Evolutionary conservation across 2,797 vertebrate species (phyloP), one percentile per base, ranked within the genome.

Genomic region (Momotus momota): DNA sequence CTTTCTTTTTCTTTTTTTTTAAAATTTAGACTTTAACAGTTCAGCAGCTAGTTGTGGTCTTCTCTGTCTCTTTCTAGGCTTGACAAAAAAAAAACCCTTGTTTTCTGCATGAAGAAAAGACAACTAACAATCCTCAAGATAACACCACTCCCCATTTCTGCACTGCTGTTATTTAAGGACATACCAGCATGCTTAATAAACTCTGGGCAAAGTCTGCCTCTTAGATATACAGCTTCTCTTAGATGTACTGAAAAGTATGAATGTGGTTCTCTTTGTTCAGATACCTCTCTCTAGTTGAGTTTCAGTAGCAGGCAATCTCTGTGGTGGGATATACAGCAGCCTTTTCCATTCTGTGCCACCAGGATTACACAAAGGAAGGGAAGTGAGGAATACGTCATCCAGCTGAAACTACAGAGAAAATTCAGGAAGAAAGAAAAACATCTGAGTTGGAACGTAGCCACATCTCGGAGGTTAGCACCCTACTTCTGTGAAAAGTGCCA

Each of bases 371-470:
- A 96, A 94, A 95, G 88, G 83, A 95, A 72, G 78, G 94, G 88
- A 96, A 97, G 85, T 61, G 70, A 94, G 77, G 60, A 93, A 94
- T 94, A 95, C 89, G 84, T 97, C 95, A 95, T 80, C 26, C 84
- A 55, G 26, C 79, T 84, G 75, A 92, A 94, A 96, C 79, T 94
- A 82, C 77, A 81, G 90, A 89, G 86, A 95, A 95, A 95, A 87
- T 71, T 81, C 57, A 94, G 88, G 71, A 81, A 90, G 64, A 96
- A 95, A 93, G 79, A 74, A 95, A 94, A 96, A 87, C 93, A 95
- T 91, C 57, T 80, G 90, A 96, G 69, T 57, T 93, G 91, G 92
- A 96, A 79, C 1, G 2, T 31, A 55, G 86, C 93, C 93, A 93
- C 0, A 4, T 93, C 93, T 95, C 54, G 55, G 75, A 91, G 65